Evolutionary conservation across 2,113 vertebrate species (phyloP).

Genomic region (Pangasianodon gigas): DNA sequence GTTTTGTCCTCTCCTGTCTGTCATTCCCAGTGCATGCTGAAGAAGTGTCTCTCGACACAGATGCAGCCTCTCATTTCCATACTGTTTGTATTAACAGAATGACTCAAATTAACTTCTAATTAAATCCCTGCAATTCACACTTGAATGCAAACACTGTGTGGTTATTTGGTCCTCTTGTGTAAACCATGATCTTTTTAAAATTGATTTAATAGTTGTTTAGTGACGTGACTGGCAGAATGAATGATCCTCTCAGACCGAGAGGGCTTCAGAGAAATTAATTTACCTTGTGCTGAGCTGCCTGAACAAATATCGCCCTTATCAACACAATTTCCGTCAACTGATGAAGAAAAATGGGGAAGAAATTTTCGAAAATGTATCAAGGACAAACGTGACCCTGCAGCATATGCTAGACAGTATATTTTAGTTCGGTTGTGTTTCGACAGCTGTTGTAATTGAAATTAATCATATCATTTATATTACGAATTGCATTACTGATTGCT

Average conservation of each 20-base stretch:
- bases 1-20: constrained; percentile 16
- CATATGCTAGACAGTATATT: constrained; percentile 26
- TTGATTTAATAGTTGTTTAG: constrained; percentile 56
- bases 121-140: constrained; percentile 72
- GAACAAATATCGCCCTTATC: constrained; percentile 46
- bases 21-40: constrained; percentile 14
- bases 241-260: constrained; percentile 43
- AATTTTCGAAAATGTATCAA: constrained; percentile 19
- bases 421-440: constrained; percentile 21
- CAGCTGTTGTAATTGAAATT: constrained; percentile 45
- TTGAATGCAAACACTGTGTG: constrained; percentile 64
- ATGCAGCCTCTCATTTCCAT: constrained; percentile 66
- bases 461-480: constrained; percentile 39
- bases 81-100: constrained; percentile 73
- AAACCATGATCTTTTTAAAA: constrained; percentile 57
- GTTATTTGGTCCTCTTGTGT: constrained; percentile 48
- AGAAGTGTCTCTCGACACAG: constrained; percentile 18
- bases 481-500: constrained; percentile 44
- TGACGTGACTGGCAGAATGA: constrained; percentile 48
- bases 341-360: constrained; percentile 13
- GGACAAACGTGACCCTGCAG: constrained; percentile 23
- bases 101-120: constrained; percentile 74
- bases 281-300: constrained; percentile 54
- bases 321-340: constrained; percentile 24
- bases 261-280: constrained; percentile 57